Base-by-base conservation (phyloP, 2,113 vertebrate genomes). In the Sphyrna mokarran region DNA sequence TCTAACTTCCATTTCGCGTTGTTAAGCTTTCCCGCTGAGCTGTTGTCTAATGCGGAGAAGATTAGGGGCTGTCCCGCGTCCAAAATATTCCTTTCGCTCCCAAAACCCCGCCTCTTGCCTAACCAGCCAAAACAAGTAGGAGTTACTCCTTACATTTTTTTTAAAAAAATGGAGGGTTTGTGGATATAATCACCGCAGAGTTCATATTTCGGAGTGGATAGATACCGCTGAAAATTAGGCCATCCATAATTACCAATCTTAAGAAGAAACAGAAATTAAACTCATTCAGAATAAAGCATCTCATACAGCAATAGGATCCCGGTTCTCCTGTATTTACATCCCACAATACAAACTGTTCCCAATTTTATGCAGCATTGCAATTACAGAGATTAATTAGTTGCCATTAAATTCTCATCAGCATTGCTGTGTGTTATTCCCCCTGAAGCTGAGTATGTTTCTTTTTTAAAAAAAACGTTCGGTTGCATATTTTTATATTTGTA, bases 331-430 rank as follows among this genome's bases (percentile, higher is more conserved):
- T 69, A 43, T 94, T 69, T 43, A 69, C n/a, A 68, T 70, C 33
- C 40, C 63, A 70, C 4, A 63, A 26, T n/a, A 13, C 37, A 13
- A 16, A 70, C 40, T 43, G 40, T 37, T 95, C 4, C 11, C 63
- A 89, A 54, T 94, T 22, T 95, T 29, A 95, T 48, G 40, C 66
- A 95, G 40, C n/a, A 72, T 13, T 95, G 29, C 18, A 69, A 43
- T 94, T 69, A 66, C 61, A 68, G 63, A 94, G 93, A 70, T 94
- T 43, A 95, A 95, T 95, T 72, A 95, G 20, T 16, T 4, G 68
- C 23, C 93, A 94, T 95, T 70, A 95, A 69, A 95, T 70, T 95
- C 68, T 48, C 93, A 72, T 95, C 43, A 29, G 40, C 23, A 48
- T 48, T 48, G 66, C 37, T 95, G 61, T 14, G n/a, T 40, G 20